phyloP scores from a whole-genome alignment of 2,797 vertebrate species.

The Phalloptychus januarius region DNA sequence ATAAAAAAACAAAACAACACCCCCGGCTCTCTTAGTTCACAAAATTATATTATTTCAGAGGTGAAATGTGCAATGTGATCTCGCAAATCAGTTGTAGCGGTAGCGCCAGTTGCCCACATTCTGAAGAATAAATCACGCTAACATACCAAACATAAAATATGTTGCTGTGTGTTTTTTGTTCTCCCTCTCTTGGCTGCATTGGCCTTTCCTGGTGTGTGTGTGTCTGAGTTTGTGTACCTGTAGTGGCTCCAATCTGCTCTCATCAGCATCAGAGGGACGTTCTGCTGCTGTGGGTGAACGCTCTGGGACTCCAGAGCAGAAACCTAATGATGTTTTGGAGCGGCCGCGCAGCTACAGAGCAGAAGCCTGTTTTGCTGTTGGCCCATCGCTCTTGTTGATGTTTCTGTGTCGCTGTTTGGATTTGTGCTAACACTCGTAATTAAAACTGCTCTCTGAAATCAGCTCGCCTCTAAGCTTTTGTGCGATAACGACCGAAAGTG shows the following conservation, averaged over 20 bases:
- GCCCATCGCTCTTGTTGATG: conserved; percentile 36
- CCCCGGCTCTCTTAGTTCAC: too few relatives aligned
- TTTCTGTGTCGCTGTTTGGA: conserved; percentile 28
- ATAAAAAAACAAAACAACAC: too few relatives aligned
- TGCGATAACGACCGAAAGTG: not conserved
- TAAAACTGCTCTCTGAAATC: conserved; percentile 24
- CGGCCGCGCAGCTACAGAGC: not conserved
- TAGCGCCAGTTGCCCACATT: not conserved
- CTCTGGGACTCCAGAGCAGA: conserved; percentile 24
- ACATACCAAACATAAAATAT: not conserved
- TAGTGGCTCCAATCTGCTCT: conserved; percentile 33
- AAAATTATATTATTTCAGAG: too few relatives aligned
- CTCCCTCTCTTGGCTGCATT: not conserved
- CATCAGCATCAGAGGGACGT: conserved; percentile 28
- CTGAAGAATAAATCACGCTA: not conserved
- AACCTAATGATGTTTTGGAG: conserved; percentile 24
- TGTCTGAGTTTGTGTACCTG: not conserved
- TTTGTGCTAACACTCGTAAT: conserved; percentile 30
- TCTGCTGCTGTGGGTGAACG: conserved; percentile 25
- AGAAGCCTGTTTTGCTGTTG: conserved; percentile 12
- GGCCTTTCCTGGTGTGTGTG: not conserved
- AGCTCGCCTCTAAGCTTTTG: conserved; percentile 37
- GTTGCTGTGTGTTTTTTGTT: not conserved
- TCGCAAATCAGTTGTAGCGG: not conserved
- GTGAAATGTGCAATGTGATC: not conserved